Conservation (phyloP, 2,888 invertebrate species). For the Cactoblastis cactorum region DNA sequence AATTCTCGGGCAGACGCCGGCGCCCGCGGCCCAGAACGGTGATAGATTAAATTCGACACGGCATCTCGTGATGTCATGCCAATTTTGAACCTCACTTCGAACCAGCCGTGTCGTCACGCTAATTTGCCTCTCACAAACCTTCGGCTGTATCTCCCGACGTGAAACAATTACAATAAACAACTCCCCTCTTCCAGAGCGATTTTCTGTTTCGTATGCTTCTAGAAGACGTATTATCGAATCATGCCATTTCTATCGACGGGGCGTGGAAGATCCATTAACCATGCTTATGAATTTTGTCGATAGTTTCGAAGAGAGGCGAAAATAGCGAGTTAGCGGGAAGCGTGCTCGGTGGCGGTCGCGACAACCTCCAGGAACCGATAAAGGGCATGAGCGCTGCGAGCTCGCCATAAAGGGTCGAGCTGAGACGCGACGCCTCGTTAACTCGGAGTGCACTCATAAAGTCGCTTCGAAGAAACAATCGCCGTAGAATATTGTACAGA, state of each 20-base stretch:
- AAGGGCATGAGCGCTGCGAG: conserved; percentile 54
- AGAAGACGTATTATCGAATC: conserved; percentile 32
- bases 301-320: conserved; percentile 65
- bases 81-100: conserved; percentile 58
- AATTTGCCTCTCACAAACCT: conserved; percentile 43
- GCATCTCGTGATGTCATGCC: conserved; percentile 76
- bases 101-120: conserved; percentile 61
- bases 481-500: conserved; percentile 31
- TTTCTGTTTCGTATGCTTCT: conserved; percentile 18
- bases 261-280: conserved; percentile 58
- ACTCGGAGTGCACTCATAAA: conserved; percentile 64
- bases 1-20: conserved; percentile 49
- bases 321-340: conserved; percentile 70
- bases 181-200: conserved; percentile 28
- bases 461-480: conserved; percentile 66
- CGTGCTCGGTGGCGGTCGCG: conserved; percentile 62
- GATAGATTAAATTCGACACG: conserved; percentile 79
- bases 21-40: conserved; percentile 64
- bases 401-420: conserved; percentile 48
- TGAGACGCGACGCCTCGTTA: conserved; percentile 63
- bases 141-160: conserved; percentile 41
- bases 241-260: conserved; percentile 47
- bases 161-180: conserved; percentile 46
- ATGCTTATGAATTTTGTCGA: conserved; percentile 40
- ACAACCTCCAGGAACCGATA: conserved; percentile 72